Evolutionary conservation across 2,113 vertebrate species (phyloP).

Genomic region (Pedionomus torquatus): DNA sequence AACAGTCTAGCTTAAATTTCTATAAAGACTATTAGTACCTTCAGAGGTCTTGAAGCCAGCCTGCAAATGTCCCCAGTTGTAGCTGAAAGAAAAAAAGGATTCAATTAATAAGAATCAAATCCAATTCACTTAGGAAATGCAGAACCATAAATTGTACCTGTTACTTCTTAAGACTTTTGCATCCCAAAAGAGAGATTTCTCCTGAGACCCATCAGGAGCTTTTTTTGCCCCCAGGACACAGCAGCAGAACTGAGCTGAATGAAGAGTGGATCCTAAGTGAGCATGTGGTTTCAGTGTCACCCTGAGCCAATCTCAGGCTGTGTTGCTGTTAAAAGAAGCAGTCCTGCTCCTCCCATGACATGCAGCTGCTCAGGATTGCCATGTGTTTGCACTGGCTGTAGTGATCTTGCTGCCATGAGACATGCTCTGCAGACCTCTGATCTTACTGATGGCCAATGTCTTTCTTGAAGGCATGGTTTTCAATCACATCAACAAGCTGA

Average conservation of each 20-base stretch:
- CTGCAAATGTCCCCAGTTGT: neutral
- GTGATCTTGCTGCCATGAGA: neutral
- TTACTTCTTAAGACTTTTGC: neutral
- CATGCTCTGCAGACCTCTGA: neutral
- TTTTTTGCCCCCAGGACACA: neutral
- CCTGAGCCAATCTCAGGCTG: neutral
- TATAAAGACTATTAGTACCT: neutral
- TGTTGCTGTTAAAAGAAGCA: neutral
- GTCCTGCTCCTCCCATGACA: neutral
- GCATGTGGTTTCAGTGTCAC: neutral
- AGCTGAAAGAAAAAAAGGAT: neutral
- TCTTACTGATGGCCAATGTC: neutral
- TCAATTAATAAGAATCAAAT: neutral
- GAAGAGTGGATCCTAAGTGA: neutral
- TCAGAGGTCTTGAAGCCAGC: neutral
- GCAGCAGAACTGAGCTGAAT: neutral
- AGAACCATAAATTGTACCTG: neutral
- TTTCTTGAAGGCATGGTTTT: neutral
- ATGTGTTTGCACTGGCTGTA: fast-evolving
- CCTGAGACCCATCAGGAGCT: neutral
- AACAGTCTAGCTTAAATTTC: neutral
- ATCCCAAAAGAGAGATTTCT: neutral
- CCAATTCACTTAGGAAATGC: neutral
- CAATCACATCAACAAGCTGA: neutral
- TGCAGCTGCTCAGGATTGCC: neutral